Base-by-base conservation (phyloP, 2,113 vertebrate genomes). In the Apteryx mantelli region DNA sequence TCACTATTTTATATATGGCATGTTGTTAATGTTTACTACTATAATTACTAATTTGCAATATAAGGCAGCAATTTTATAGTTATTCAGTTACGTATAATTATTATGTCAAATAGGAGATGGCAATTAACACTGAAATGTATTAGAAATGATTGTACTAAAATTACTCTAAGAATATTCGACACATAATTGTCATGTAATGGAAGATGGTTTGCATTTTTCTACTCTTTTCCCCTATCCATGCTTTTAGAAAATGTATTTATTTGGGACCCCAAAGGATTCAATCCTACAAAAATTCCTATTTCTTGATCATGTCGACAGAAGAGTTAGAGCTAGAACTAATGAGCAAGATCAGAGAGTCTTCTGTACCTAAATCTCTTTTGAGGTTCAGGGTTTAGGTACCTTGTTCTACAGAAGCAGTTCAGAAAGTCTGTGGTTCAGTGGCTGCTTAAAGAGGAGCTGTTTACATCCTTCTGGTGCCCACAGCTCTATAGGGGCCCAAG, bases 21-120 rank as follows among this genome's bases (percentile, higher is more conserved):
- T 95, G 95, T 98, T 98, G 98, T 97, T 98, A 98, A 98, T 98
- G 97, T 98, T 98, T 98, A 97, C 97, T 97, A 93, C 96, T 95
- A 64, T 98, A 98, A 98, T 98, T 98, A 96, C 96, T 98, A 98
- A 98, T 98, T 98, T 98, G 97, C 98, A 98, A 93, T 98, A 98
- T 97, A 98, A 98, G 97, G 96, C 97, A 98, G 96, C 87, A 92
- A 97, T 98, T 98, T 98, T 98, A 97, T 98, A 98, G 98, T 98
- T 98, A 98, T 91, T 98, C 96, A 93, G 97, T 97, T 98, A 97
- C 91, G 88, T 98, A 77, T 98, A 98, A 98, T 98, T 98, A 98
- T 96, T 98, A 94, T 98, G 97, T 98, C 97, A 98, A 98, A 98
- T 96, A 97, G 89, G 96, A 98, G 94, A 96, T 87, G 86, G 95